These are phyloP conservation scores for Cyclura pinguis DNA, from an alignment of 2,797 vertebrate species.

Conservation along the genomic window DNA sequence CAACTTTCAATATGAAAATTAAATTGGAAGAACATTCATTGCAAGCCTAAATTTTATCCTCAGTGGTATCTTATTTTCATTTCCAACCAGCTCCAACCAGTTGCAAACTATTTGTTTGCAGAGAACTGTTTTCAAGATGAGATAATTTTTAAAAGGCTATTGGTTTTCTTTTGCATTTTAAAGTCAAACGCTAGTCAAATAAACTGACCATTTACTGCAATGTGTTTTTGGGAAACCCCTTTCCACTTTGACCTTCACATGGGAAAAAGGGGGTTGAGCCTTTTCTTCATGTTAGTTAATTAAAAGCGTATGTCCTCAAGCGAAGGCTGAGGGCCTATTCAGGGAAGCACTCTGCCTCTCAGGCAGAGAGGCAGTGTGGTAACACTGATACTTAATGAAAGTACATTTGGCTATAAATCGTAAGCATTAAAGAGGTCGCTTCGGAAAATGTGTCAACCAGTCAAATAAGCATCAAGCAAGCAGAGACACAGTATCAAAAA, in stretches of 20 bases:
- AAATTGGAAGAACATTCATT: not conserved
- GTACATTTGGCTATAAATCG: slow-evolving; percentile 57
- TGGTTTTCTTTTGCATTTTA: slow-evolving; percentile 71
- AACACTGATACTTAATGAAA: slow-evolving; percentile 53
- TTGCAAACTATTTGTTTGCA: slow-evolving; percentile 73
- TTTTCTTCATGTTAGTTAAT: slow-evolving; percentile 77
- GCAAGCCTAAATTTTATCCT: slow-evolving; percentile 19
- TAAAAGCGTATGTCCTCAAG: slow-evolving; percentile 79
- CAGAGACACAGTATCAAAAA: slow-evolving; percentile 2
- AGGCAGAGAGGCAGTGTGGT: slow-evolving; percentile 56
- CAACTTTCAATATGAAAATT: slow-evolving; percentile 4
- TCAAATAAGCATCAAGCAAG: slow-evolving; percentile 32
- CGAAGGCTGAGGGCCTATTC: slow-evolving; percentile 68
- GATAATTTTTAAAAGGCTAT: slow-evolving; percentile 75
- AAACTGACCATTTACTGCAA: slow-evolving; percentile 77
- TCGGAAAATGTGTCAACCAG: slow-evolving; percentile 47
- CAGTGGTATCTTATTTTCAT: slow-evolving; percentile 64
- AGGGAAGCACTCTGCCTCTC: slow-evolving; percentile 63
- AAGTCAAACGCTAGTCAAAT: slow-evolving; percentile 80
- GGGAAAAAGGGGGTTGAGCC: slow-evolving; percentile 69
- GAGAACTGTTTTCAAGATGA: slow-evolving; percentile 73
- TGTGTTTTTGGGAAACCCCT: slow-evolving; percentile 78
- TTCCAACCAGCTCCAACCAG: slow-evolving; percentile 72
- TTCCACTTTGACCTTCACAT: slow-evolving; percentile 78
- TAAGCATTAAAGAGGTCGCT: slow-evolving; percentile 49